A percentile compares a stretch with the other conserved stretches of the same genome.
Conservation (phyloP, 2,888 invertebrate genomes). For the Orthosia gracilis region DNA sequence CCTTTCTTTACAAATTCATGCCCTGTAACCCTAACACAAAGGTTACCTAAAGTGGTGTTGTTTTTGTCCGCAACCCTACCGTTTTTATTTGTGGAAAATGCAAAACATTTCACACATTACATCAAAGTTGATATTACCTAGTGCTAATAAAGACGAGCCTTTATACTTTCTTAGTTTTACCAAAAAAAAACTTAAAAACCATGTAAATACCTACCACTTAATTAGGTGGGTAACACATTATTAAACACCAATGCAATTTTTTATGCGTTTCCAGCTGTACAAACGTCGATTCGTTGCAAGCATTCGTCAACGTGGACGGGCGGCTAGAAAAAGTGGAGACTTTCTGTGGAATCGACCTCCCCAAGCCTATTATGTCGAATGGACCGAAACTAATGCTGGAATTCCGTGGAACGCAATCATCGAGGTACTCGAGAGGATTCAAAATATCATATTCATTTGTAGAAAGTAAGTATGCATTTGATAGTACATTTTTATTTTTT, state of each 20-base stretch:
- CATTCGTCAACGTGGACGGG: constrained; percentile 95
- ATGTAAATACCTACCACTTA: too few species aligned
- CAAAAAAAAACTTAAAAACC: not conserved
- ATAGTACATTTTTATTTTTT: not conserved
- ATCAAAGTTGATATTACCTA: too few species aligned
- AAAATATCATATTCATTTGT: constrained; percentile 97
- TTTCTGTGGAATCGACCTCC: constrained; percentile 96
- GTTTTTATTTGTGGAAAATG: too few species aligned
- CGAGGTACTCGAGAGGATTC: constrained; percentile 96
- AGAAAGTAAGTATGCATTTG: constrained; percentile 93
- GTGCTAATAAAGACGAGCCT: too few species aligned
- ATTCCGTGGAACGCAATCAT: constrained; percentile 95
- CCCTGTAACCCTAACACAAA: not conserved
- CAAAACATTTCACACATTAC: too few species aligned
- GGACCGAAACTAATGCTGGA: constrained; percentile 96
- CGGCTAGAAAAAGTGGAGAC: constrained; percentile 96
- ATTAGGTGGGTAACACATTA: too few species aligned
- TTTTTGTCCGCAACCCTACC: too few species aligned
- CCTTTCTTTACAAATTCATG: not conserved
- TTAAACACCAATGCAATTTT: constrained; percentile 9
- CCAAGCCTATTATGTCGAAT: constrained; percentile 98
- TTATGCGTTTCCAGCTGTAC: constrained; percentile 92
- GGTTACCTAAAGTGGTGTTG: too few species aligned
- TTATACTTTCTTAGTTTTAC: constrained; percentile 13
- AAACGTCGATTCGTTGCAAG: constrained; percentile 95